Percentiles rank a stretch among this genome's conserved stretches.
phyloP scores from a whole-genome alignment of 1,140 invertebrate genomes.

The Drosophila navojoa region DNA sequence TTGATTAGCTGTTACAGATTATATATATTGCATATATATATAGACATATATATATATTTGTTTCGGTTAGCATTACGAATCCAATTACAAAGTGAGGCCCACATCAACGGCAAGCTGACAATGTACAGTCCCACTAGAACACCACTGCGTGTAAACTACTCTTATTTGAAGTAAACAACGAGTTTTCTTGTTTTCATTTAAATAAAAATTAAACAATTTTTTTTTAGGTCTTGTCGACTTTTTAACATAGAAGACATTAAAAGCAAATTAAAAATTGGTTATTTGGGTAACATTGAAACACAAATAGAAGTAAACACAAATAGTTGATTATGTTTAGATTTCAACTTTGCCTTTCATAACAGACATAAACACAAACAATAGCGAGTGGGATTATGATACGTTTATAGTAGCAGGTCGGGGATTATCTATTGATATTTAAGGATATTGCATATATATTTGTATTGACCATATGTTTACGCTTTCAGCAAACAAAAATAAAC shows the following conservation, averaged over 20 bases:
- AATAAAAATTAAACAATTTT: slow-evolving; percentile 18
- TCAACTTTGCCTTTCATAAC: slow-evolving; percentile 57
- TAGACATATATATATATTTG: slow-evolving; percentile 39
- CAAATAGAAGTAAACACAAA: slow-evolving; percentile 57
- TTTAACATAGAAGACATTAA: slow-evolving; percentile 65
- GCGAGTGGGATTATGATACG: slow-evolving; percentile 78
- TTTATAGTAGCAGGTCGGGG: slow-evolving; percentile 35
- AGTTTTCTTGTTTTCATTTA: slow-evolving; percentile 48
- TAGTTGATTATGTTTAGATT: slow-evolving; percentile 46
- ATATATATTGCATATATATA: slow-evolving; percentile 22
- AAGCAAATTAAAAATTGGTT: slow-evolving; percentile 68
- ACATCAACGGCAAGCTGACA: slow-evolving; percentile 88
- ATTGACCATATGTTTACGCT: neutral
- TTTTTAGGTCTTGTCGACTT: slow-evolving; percentile 54
- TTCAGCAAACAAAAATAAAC: slow-evolving; percentile 11
- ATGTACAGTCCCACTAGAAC: slow-evolving; percentile 85
- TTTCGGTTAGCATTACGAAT: slow-evolving; percentile 81
- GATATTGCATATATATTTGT: neutral
- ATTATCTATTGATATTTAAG: slow-evolving; percentile 22
- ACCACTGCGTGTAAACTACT: slow-evolving; percentile 84
- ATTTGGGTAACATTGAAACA: slow-evolving; percentile 67
- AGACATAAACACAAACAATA: slow-evolving; percentile 75
- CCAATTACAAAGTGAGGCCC: slow-evolving; percentile 85
- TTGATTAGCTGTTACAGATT: slow-evolving; percentile 57
- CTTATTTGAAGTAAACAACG: slow-evolving; percentile 83